These are phyloP conservation scores for Anguilla pacifica DNA, from an alignment of 2,797 vertebrate species.

Conservation along the genomic window DNA sequence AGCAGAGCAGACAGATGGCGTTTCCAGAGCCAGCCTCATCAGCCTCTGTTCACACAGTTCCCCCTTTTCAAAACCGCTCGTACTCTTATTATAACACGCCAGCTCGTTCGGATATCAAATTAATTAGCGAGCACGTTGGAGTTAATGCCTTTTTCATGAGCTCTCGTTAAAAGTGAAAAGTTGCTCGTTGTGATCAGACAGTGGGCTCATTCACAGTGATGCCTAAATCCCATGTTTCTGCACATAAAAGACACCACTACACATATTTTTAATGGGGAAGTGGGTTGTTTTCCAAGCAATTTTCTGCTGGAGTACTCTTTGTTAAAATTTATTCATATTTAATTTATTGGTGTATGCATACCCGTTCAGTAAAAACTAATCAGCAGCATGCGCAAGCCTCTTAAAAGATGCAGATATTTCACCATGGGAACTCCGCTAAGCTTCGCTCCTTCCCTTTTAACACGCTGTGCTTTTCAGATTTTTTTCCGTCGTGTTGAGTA, in stretches of 20 bases:
- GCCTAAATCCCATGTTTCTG: conserved; percentile 80
- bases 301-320: conserved; percentile 85
- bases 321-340: conserved; percentile 80
- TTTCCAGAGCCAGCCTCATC: conserved; percentile 71
- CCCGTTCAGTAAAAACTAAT: conserved; percentile 79
- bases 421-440: neutral
- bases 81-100: conserved; percentile 82
- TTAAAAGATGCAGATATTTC: conserved; percentile 69
- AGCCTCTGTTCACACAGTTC: conserved; percentile 80
- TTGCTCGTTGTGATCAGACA: conserved; percentile 79
- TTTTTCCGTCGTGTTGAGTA: neutral
- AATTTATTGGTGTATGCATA: conserved; percentile 83
- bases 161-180: conserved; percentile 91
- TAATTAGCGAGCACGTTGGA: conserved; percentile 87
- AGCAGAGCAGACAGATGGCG: conserved; percentile 75
- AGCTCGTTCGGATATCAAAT: conserved; percentile 88
- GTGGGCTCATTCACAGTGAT: conserved; percentile 87
- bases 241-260: conserved; percentile 82
- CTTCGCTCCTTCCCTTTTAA: neutral
- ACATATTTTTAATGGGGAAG: conserved; percentile 85
- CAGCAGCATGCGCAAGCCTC: conserved; percentile 75
- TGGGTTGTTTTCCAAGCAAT: conserved; percentile 83
- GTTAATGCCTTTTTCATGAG: conserved; percentile 85
- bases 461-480: neutral
- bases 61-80: conserved; percentile 71